A percentile compares a stretch with the other conserved stretches of the same genome.
phyloP scores from a whole-genome alignment of 2,888 invertebrate genomes.

The Cheilosia pagana region DNA sequence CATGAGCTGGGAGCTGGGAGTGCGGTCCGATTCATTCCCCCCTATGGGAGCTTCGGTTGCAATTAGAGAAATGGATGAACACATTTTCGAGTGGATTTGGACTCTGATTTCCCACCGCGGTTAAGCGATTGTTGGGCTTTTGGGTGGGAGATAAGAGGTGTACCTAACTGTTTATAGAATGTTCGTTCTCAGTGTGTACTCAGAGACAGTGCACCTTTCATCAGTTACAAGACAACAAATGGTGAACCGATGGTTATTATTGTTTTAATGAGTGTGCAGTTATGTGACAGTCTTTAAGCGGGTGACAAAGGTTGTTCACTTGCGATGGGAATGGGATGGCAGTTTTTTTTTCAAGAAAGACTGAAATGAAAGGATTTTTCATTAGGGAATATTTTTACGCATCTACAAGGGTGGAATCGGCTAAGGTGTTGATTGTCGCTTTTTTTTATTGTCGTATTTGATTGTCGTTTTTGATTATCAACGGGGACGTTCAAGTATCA shows the following conservation, averaged over 20 bases:
- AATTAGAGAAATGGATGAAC: slow-evolving; percentile 39
- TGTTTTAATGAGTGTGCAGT: too few species aligned
- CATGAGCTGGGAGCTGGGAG: neutral
- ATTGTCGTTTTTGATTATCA: too few species aligned
- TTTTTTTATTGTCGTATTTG: too few species aligned
- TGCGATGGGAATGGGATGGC: too few species aligned
- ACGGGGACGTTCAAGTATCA: too few species aligned
- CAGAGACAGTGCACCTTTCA: slow-evolving; percentile 12
- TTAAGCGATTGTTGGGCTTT: slow-evolving; percentile 1
- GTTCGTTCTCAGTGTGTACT: slow-evolving; percentile 3
- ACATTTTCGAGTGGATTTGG: slow-evolving; percentile 12
- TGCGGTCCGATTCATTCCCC: neutral
- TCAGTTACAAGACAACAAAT: slow-evolving; percentile 15
- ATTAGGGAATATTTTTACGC: too few species aligned
- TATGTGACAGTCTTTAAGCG: too few species aligned
- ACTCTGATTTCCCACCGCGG: slow-evolving; percentile 1
- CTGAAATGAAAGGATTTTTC: too few species aligned
- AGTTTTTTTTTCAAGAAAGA: too few species aligned
- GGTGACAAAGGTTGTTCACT: too few species aligned
- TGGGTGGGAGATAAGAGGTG: slow-evolving; percentile 27
- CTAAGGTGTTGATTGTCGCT: too few species aligned
- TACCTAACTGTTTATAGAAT: slow-evolving; percentile 26
- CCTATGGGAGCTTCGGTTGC: slow-evolving; percentile 1
- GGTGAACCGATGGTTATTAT: neutral
- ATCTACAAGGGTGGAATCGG: too few species aligned